phyloP scores from a whole-genome alignment of 2,113 vertebrate species.

The Burhinus bistriatus region DNA sequence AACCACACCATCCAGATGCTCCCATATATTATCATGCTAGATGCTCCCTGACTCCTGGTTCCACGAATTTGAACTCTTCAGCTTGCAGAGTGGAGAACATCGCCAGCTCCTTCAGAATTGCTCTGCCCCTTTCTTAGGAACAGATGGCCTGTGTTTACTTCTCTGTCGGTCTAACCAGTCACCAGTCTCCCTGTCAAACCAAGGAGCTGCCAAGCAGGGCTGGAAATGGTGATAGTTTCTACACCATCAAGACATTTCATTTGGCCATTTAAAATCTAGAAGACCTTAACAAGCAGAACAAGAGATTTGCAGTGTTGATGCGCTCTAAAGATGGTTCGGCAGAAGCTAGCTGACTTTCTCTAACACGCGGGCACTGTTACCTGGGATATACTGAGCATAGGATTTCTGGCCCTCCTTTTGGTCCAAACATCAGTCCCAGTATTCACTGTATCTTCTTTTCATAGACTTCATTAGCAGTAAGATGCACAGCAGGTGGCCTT shows the following conservation, averaged over 20 bases:
- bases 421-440: neutral
- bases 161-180: neutral
- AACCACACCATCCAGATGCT: neutral
- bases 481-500: neutral
- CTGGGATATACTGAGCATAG: neutral
- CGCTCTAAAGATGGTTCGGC: neutral
- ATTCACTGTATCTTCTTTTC: neutral
- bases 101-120: neutral
- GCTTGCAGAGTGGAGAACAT: neutral
- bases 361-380: neutral
- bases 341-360: neutral
- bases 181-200: neutral
- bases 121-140: neutral
- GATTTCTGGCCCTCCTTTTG: neutral
- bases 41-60: neutral
- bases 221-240: neutral
- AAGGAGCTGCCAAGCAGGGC: neutral
- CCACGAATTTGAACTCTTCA: neutral
- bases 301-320: neutral
- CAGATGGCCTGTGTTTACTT: neutral
- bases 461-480: neutral
- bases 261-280: neutral
- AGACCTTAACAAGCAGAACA: neutral
- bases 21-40: neutral
- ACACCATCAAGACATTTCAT: neutral